A percentile compares a stretch with the other conserved stretches of the same genome.
Conservation (phyloP, 2,888 invertebrate species). For the Erannis defoliaria region DNA sequence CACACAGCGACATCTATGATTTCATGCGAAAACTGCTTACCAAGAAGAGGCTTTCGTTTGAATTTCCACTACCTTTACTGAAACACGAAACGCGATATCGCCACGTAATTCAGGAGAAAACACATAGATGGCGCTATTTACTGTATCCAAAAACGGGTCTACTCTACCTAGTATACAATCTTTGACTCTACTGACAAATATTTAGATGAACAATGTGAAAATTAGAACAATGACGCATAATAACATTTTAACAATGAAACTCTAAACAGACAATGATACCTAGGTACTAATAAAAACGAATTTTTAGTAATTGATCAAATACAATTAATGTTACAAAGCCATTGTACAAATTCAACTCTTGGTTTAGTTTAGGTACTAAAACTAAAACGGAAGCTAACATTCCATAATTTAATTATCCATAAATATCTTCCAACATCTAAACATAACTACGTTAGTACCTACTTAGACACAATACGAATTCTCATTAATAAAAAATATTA, state of each 20-base stretch:
- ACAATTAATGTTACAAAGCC: too few species aligned
- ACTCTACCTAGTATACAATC: too few species aligned
- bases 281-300: too few species aligned
- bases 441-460: background rate
- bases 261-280: too few species aligned
- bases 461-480: background rate
- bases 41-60: conserved; percentile 14
- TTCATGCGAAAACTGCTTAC: conserved; percentile 12
- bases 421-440: background rate
- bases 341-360: too few species aligned
- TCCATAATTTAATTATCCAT: background rate
- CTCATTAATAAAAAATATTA: conserved; percentile 3
- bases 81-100: conserved; percentile 16
- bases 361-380: too few species aligned
- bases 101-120: conserved; percentile 26
- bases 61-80: conserved; percentile 26
- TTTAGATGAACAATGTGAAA: too few species aligned
- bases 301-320: too few species aligned
- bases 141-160: conserved; percentile 3
- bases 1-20: conserved; percentile 37
- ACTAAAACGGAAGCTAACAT: background rate
- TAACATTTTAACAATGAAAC: background rate
- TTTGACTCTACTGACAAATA: too few species aligned
- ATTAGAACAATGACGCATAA: too few species aligned
- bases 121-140: conserved; percentile 45